Evolutionary conservation across 2,888 invertebrate genomes (phyloP).

Genomic region (Sinotaia quadrata): DNA sequence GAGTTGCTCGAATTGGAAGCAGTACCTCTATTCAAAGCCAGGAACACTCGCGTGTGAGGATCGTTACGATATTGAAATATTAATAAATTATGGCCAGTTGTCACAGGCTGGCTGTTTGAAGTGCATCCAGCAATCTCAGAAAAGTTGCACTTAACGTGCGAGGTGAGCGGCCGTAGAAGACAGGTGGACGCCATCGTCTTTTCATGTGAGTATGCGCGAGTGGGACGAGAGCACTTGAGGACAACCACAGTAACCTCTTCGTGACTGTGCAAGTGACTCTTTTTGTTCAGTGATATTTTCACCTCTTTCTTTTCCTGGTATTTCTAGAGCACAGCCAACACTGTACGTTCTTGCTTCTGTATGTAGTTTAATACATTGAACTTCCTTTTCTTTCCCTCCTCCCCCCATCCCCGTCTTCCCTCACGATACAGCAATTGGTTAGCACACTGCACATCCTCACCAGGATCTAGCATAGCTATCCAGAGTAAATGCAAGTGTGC

Average conservation of each 20-base stretch:
- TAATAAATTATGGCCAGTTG: constrained; percentile 37
- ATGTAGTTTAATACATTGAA: too few species aligned
- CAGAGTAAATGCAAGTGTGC: too few species aligned
- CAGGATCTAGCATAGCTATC: too few species aligned
- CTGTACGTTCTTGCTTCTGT: too few species aligned
- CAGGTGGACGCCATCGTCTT: neutral
- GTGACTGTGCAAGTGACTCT: neutral
- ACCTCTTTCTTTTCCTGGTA: too few species aligned
- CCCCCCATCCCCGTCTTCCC: neutral
- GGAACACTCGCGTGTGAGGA: constrained; percentile 17
- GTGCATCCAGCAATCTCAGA: neutral
- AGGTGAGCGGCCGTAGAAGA: neutral
- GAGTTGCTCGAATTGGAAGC: constrained; percentile 26
- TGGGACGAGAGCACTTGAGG: neutral
- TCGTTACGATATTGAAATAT: constrained; percentile 41
- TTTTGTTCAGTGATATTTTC: too few species aligned
- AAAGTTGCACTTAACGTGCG: neutral
- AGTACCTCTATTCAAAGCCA: constrained; percentile 36
- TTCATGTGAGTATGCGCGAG: neutral
- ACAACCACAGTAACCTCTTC: constrained; percentile 1
- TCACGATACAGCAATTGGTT: neutral
- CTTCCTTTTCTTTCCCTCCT: neutral
- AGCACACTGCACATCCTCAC: too few species aligned
- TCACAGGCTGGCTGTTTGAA: constrained; percentile 34
- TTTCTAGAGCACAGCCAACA: too few species aligned